Conservation (phyloP, 2,888 invertebrate genomes). For the Apoda limacodes region DNA sequence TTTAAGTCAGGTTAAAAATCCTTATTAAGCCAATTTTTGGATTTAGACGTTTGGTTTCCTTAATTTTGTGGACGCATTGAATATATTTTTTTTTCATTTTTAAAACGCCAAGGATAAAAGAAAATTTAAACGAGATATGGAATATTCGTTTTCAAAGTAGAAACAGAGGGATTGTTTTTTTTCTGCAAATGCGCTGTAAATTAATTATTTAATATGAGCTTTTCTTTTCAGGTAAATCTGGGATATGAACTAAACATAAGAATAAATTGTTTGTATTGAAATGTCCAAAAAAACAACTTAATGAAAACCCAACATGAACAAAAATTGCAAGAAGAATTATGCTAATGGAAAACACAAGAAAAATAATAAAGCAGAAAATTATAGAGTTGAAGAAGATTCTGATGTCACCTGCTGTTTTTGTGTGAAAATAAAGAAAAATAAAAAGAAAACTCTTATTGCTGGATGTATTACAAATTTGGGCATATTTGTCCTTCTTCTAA, state of each 20-base stretch:
- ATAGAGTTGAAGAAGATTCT: slow-evolving; percentile 46
- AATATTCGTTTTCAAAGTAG: slow-evolving; percentile 1
- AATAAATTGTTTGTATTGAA: no score
- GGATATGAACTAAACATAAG: no score
- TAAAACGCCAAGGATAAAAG: background rate
- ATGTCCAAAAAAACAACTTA: no score
- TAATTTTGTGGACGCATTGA: no score
- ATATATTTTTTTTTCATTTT: no score
- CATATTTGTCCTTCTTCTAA: slow-evolving; percentile 83
- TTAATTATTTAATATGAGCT: no score
- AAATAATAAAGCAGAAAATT: slow-evolving; percentile 47
- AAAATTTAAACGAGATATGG: background rate
- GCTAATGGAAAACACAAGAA: slow-evolving; percentile 60
- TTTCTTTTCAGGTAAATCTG: no score
- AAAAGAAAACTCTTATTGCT: slow-evolving; percentile 64
- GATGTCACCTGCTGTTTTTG: slow-evolving; percentile 61
- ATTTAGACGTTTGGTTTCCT: no score
- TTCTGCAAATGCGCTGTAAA: no score
- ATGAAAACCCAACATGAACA: slow-evolving; percentile 49
- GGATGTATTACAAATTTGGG: slow-evolving; percentile 84
- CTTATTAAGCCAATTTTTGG: no score
- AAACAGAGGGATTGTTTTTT: no score
- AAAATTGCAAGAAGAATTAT: slow-evolving; percentile 49
- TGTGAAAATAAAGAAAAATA: slow-evolving; percentile 57
- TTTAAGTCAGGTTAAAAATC: no score